Evolutionary conservation across 2,888 invertebrate genomes (phyloP).

Genomic region (Thymelicus lineola): DNA sequence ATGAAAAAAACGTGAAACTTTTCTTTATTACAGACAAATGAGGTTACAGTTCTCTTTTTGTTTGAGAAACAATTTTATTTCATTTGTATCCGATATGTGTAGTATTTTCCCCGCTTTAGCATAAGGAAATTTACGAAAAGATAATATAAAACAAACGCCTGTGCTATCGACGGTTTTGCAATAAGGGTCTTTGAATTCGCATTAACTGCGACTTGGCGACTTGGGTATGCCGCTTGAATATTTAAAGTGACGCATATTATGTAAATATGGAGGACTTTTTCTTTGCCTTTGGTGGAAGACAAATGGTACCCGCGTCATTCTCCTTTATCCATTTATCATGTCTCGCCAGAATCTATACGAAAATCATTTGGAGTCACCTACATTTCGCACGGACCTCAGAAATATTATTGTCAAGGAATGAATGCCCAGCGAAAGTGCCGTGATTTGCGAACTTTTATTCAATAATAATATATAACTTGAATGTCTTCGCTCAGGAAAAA

Average conservation of each 20-base stretch:
- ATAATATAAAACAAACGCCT: conserved; percentile 24
- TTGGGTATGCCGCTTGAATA: conserved; percentile 42
- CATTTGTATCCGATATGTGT: too few species aligned
- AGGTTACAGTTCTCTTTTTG: too few species aligned
- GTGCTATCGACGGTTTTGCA: conserved; percentile 18
- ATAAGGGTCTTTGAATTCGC: conserved; percentile 42
- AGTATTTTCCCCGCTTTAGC: too few species aligned
- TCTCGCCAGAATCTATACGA: conserved; percentile 56
- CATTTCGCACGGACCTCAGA: conserved; percentile 35
- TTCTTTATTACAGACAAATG: too few species aligned
- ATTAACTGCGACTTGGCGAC: conserved; percentile 42
- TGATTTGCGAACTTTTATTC: conserved; percentile 25
- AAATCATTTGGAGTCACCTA: conserved; percentile 41
- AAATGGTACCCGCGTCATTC: conserved; percentile 63
- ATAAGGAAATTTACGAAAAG: conserved; percentile 1
- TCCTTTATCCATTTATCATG: conserved; percentile 64
- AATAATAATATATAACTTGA: conserved; percentile 4
- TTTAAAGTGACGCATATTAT: conserved; percentile 54
- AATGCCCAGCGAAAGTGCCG: conserved; percentile 17
- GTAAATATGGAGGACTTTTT: conserved; percentile 66
- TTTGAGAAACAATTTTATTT: too few species aligned
- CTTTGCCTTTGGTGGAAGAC: conserved; percentile 57
- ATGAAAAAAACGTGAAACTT: too few species aligned
- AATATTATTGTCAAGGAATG: conserved; percentile 31
- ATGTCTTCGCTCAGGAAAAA: conserved; percentile 12